Evolutionary conservation across 92 coral and sea anemone genomes (phyloP).

Genomic region (Palythoa caribaeorum): DNA sequence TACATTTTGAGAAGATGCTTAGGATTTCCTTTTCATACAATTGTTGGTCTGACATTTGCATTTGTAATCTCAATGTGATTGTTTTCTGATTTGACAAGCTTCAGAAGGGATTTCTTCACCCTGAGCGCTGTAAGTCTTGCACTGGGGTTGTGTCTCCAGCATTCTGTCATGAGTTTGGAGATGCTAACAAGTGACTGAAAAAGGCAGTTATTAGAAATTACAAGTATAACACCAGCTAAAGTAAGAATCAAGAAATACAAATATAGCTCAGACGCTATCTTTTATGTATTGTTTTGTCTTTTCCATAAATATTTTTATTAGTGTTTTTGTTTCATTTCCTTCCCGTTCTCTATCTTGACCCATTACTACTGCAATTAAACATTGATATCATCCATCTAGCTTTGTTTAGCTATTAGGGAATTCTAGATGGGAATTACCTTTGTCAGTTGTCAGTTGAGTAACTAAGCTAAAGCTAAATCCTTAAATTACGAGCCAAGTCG

Average conservation of each 20-base stretch:
- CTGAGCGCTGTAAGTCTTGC: slow-evolving; percentile 88
- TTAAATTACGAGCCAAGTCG: not conserved
- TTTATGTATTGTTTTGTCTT: too few relatives aligned
- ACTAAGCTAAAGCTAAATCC: not conserved
- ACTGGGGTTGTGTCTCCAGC: slow-evolving; percentile 84
- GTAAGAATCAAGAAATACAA: too few relatives aligned
- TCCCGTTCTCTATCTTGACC: too few relatives aligned
- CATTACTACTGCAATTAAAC: too few relatives aligned
- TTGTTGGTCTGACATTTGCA: slow-evolving; percentile 10
- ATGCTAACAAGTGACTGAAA: slow-evolving; percentile 73
- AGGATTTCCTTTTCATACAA: not conserved
- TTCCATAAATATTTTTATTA: too few relatives aligned
- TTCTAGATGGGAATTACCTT: too few relatives aligned
- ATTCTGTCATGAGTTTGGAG: slow-evolving; percentile 89
- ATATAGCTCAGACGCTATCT: too few relatives aligned
- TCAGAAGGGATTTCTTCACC: slow-evolving; percentile 82
- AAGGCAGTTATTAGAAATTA: not conserved
- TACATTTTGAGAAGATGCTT: not conserved
- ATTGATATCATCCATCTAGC: too few relatives aligned
- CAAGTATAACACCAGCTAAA: not conserved
- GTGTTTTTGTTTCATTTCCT: too few relatives aligned
- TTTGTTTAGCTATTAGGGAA: too few relatives aligned
- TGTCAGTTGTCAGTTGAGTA: too few relatives aligned
- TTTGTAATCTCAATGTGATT: slow-evolving; percentile 20
- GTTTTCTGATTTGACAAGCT: slow-evolving; percentile 68